phyloP scores from a whole-genome alignment of 2,888 invertebrate genomes.

The Ophion costatus region DNA sequence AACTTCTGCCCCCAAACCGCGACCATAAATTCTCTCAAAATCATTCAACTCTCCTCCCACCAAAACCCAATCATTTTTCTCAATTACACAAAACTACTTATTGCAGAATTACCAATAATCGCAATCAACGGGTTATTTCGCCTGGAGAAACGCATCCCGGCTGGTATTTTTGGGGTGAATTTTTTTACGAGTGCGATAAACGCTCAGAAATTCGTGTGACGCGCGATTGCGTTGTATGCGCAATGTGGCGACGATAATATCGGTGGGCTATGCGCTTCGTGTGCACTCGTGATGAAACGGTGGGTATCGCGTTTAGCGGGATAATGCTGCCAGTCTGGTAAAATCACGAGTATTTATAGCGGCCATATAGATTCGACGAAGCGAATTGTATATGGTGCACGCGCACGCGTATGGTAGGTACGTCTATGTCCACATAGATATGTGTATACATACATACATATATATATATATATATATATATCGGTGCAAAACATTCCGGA shows the following conservation, averaged over 20 bases:
- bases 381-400: not conserved
- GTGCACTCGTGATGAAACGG: slow-evolving; percentile 10
- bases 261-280: slow-evolving; percentile 3
- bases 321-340: slow-evolving; percentile 54
- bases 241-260: not conserved
- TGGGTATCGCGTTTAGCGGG: slow-evolving; percentile 45
- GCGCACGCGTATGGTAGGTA: too few relatives aligned
- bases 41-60: not conserved
- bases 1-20: not conserved
- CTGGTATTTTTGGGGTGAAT: not conserved
- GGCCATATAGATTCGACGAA: slow-evolving; percentile 6
- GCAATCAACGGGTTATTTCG: not conserved
- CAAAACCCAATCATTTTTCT: not conserved
- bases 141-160: not conserved
- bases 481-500: slow-evolving; percentile 49
- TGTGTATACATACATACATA: not conserved
- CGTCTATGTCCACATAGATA: not conserved
- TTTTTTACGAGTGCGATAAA: not conserved
- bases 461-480: slow-evolving; percentile 11
- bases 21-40: not conserved
- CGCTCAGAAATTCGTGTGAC: slow-evolving; percentile 1
- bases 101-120: not conserved
- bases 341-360: slow-evolving; percentile 59
- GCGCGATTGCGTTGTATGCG: not conserved
- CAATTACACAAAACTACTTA: not conserved